Evolutionary conservation across 2,797 vertebrate species (phyloP), one percentile per base, ranked within the genome.

Genomic region (Trachurus trachurus): DNA sequence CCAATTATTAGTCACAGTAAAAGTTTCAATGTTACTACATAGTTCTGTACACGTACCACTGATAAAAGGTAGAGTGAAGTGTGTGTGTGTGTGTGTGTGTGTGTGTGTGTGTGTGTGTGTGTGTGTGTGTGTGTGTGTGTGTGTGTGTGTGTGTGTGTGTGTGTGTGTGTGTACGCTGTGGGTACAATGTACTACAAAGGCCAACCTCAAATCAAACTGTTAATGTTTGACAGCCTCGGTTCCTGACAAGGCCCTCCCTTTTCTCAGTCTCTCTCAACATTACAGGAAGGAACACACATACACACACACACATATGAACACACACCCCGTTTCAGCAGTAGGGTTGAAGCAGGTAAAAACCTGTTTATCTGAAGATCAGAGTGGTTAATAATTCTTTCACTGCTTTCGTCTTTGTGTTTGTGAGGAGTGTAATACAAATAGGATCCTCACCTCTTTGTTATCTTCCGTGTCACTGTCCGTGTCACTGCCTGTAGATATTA

Each of bases 401-500:
- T 26, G 37, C 70, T 69, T 65, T 76, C 49, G 71, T n/a, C 21
- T 65, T 22, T 60, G 4, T 56, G 42, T 53, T 0, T 26, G 0
- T 45, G 16, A 15, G 17, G 29, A 22, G n/a, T 37, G 17, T 40
- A 22, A 71, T 26, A 44, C 1, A 56, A 56, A 39, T 17, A n/a
- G 10, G 15, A 67, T 40, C 66, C 87, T 78, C 84, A 96, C 96
- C 92, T 97, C 96, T 94, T 95, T 88, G 40, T 90, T 95, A 90
- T 98, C 97, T 81, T 98, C 97, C 65, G 81, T 88, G 69, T 99
- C 98, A 0, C 98, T 98, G 78, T 99, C 98, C 0, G 97, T 98
- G 93, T 99, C 98, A 17, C 98, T 99, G 92, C 96, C 98, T 99
- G 95, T 78, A 76, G 22, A 59, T 68, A 81, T 16, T 80, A 74